Base-by-base conservation (phyloP, 2,113 vertebrate genomes). In the Centropus unirufus region DNA sequence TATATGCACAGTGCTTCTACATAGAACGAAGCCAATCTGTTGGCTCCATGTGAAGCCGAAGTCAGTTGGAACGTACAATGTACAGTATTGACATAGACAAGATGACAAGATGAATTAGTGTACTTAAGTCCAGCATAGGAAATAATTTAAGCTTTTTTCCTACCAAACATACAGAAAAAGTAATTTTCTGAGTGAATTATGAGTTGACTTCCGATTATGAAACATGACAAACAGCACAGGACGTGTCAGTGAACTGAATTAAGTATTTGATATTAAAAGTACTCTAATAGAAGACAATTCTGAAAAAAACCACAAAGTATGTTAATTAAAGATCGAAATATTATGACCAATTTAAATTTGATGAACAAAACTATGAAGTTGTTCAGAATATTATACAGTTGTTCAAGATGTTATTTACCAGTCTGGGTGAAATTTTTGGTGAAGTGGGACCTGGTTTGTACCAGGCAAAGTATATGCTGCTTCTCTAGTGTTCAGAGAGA, bases 81-180 rank as follows among this genome's bases (percentile, higher is more conserved):
- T 22, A 69, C 22, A 57, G 32, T 81, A 83, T 11, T 83, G 82
- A 66, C 23, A 77, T 1, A 83, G 16, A 52, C 4, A 5, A 84
- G 13, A 32, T 27, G 27, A 79, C 12, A 69, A 64, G 87, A 83
- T 36, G 21, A 74, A 78, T 64, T 79, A 81, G 9, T 69, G 42
- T 81, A 79, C n/a, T 93, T 94, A 96, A 93, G 83, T 75, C 15
- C 73, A 74, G 49, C 19, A 58, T 8, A 83, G 42, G 54, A 70
- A 94, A 87, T 70, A 59, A 47, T 63, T 36, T 34, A 67, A 90
- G 18, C 6, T 77, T 58, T 76, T 61, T 59, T 58, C 26, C 63
- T 62, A 23, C 67, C 42, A 88, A 83, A 66, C 0, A 1, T 36
- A 76, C 12, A 88, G 52, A 44, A 44, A 62, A 84, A 87, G 63